phyloP scores from a whole-genome alignment of 2,888 invertebrate genomes.

The Noctua janthe region DNA sequence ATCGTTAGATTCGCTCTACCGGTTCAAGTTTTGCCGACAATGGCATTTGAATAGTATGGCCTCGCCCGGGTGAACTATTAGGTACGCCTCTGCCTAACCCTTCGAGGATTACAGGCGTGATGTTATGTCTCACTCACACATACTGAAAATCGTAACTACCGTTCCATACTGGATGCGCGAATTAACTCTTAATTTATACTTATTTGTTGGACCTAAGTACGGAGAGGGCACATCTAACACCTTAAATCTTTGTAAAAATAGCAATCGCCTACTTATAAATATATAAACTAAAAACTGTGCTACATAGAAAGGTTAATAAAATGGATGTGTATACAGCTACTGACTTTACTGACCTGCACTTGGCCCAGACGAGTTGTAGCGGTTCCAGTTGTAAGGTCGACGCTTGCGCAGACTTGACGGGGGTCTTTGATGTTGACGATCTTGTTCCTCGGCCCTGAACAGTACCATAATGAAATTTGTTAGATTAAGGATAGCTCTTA shows the following conservation, averaged over 20 bases:
- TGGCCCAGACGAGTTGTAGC: conserved; percentile 98
- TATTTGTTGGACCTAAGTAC: neutral
- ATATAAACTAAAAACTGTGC: conserved; percentile 6
- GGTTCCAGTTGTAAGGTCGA: conserved; percentile 91
- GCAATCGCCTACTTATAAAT: neutral
- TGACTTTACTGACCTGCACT: conserved; percentile 91
- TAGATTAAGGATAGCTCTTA: no score
- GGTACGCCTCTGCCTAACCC: no score
- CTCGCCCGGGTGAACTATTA: no score
- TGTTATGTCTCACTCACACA: neutral
- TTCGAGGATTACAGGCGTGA: no score
- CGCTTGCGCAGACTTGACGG: conserved; percentile 76
- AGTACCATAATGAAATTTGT: neutral
- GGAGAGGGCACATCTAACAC: neutral
- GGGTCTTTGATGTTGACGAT: conserved; percentile 83
- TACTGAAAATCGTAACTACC: neutral
- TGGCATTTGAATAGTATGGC: neutral
- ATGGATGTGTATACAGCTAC: conserved; percentile 52
- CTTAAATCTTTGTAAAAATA: neutral
- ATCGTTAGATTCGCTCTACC: neutral
- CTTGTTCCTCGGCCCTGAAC: conserved; percentile 85
- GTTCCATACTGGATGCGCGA: neutral
- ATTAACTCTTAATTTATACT: neutral
- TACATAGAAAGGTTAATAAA: conserved; percentile 15
- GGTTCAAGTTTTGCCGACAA: neutral